These are phyloP conservation scores for Galleria mellonella DNA, from an alignment of 1,140 invertebrate species.

Conservation along the genomic window DNA sequence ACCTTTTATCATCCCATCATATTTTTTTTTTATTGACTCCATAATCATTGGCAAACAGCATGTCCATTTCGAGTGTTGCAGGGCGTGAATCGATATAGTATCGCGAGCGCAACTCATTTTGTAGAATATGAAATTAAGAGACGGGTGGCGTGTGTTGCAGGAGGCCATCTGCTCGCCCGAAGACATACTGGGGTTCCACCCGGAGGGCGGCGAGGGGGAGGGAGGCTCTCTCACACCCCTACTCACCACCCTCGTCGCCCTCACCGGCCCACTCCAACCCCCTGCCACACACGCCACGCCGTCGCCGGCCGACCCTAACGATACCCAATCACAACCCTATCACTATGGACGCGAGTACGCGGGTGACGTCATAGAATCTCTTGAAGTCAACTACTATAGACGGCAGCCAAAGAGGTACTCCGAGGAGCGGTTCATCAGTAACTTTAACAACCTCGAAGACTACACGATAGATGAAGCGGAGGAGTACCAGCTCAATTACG, in stretches of 20 bases:
- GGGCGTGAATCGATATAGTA: constrained; percentile 2
- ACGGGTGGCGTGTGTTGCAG: constrained; percentile 81
- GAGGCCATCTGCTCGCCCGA: constrained; percentile 83
- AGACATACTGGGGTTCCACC: constrained; percentile 77
- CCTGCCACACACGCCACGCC: constrained; percentile 74
- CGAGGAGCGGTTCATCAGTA: constrained; percentile 63
- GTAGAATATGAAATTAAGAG: constrained; percentile 20
- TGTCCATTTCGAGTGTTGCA: constrained; percentile 1
- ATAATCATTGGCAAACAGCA: background rate
- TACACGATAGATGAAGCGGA: constrained; percentile 54
- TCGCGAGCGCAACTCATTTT: background rate
- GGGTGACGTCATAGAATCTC: constrained; percentile 13
- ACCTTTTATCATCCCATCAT: no score
- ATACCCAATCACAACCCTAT: constrained; percentile 31
- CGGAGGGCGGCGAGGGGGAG: constrained; percentile 42
- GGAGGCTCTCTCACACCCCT: constrained; percentile 28
- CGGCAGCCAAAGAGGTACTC: constrained; percentile 31
- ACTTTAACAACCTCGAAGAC: constrained; percentile 49
- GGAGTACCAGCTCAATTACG: constrained; percentile 42
- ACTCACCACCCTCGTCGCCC: constrained; percentile 35
- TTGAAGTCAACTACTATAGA: constrained; percentile 51
- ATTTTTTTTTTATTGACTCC: no score
- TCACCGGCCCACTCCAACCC: constrained; percentile 43
- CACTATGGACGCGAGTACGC: background rate
- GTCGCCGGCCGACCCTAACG: constrained; percentile 53